Evolutionary conservation across 2,113 vertebrate species (phyloP), one percentile per base, ranked within the genome.

Genomic region (Lophochroa leadbeateri): DNA sequence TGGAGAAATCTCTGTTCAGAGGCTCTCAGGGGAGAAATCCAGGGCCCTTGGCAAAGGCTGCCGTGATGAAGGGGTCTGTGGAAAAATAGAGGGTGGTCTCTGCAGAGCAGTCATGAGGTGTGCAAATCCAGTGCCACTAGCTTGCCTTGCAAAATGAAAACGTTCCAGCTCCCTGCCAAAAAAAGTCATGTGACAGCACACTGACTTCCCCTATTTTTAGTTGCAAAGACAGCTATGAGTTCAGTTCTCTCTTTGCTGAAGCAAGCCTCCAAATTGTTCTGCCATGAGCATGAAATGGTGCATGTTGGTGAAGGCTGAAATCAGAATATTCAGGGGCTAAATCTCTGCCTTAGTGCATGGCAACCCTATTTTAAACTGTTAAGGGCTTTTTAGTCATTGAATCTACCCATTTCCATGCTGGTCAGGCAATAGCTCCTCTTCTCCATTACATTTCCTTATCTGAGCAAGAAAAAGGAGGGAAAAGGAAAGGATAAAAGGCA

Each of bases 91-190:
- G 29, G 13, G 57, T 82, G 65, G 78, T 90, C 78, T 53, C 57
- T 68, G 57, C 10, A 74, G 47, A 53, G 63, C 2, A 1, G n/a
- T 76, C 20, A 2, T 57, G 28, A 90, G 17, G 61, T 1, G 2
- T 57, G 31, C 19, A 87, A 85, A 72, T 29, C 74, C 61, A 76
- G 29, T 64, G 41, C 60, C 88, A 94, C 61, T 2, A 2, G 60
- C 63, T 92, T 84, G 84, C 78, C 60, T 94, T 92, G 83, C 65
- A 87, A 87, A 94, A 75, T 23, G 86, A 95, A 96, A 85, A 94
- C 25, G 39, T 91, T 95, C 67, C 47, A 87, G 15, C 46, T 94
- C n/a, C 58, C 41, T 91, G 90, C 44, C 91, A 96, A 77, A 88
- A 96, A 80, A n/a, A 53, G 63, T 91, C 87, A 94, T 49, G 67